Evolutionary conservation across 2,888 invertebrate species (phyloP).

Genomic region (Danaus chrysippus): DNA sequence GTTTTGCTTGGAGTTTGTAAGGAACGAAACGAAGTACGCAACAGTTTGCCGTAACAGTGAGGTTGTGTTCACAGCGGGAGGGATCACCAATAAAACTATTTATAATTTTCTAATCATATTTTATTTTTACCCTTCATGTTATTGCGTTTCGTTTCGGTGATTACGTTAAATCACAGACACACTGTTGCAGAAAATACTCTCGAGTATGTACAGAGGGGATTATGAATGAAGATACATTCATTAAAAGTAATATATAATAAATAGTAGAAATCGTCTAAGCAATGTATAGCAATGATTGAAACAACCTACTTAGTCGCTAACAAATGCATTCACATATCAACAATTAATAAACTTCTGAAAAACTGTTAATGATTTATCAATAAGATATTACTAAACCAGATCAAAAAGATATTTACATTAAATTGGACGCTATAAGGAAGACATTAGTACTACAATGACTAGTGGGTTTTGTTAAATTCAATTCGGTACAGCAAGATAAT

Average conservation of each 20-base stretch:
- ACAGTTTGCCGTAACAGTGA: slow-evolving; percentile 12
- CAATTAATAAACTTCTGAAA: slow-evolving; percentile 9
- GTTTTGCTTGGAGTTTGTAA: slow-evolving; percentile 19
- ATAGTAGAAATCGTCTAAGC: too few relatives aligned
- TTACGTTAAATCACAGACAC: neutral
- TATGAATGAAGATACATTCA: too few relatives aligned
- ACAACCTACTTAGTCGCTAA: neutral
- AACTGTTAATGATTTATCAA: slow-evolving; percentile 13
- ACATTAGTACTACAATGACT: neutral
- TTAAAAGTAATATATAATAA: too few relatives aligned
- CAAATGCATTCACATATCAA: neutral
- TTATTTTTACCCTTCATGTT: slow-evolving; percentile 43
- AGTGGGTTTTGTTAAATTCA: neutral
- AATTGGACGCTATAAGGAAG: neutral
- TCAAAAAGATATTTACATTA: neutral
- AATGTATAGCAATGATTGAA: too few relatives aligned
- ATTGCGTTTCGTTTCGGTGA: neutral
- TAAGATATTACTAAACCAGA: slow-evolving; percentile 25
- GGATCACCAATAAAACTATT: slow-evolving; percentile 64
- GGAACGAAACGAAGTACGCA: slow-evolving; percentile 11
- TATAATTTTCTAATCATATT: slow-evolving; percentile 59
- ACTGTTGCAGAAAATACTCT: neutral
- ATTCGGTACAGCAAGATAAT: neutral
- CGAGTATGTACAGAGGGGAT: too few relatives aligned
- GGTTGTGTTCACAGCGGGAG: slow-evolving; percentile 45